phyloP scores from a whole-genome alignment of 2,113 vertebrate species.

The Solea solea region DNA sequence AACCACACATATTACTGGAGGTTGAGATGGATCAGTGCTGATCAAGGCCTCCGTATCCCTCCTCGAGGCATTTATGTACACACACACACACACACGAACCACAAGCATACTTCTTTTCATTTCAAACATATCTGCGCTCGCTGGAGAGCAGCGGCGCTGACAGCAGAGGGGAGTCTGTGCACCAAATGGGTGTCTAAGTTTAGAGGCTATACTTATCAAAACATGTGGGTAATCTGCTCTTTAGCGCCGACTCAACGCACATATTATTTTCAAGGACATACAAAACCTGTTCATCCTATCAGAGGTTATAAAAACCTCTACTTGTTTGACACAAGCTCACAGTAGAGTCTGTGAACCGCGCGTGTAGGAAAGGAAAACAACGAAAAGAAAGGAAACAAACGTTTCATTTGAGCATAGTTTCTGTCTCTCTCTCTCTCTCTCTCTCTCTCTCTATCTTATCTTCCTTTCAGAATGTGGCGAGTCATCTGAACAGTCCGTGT shows the following conservation, averaged over 20 bases:
- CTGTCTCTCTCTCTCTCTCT: not conserved
- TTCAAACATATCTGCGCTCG: slow-evolving; percentile 48
- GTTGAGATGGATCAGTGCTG: slow-evolving; percentile 61
- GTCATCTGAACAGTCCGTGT: slow-evolving; percentile 6
- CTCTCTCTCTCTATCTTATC: slow-evolving; percentile 48
- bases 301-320: no score
- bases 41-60: slow-evolving; percentile 59
- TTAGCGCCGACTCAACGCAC: slow-evolving; percentile 20
- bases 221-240: slow-evolving; percentile 26
- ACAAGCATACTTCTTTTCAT: slow-evolving; percentile 48
- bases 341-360: not conserved
- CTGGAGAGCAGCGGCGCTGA: slow-evolving; percentile 44
- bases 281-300: not conserved
- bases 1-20: slow-evolving; percentile 64
- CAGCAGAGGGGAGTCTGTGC: slow-evolving; percentile 36
- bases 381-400: slow-evolving; percentile 3
- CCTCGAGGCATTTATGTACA: slow-evolving; percentile 47
- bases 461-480: slow-evolving; percentile 23
- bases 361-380: not conserved
- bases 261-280: slow-evolving; percentile 5
- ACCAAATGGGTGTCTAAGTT: slow-evolving; percentile 48
- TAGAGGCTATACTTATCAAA: slow-evolving; percentile 41
- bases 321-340: slow-evolving; percentile 2
- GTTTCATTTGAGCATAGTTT: slow-evolving; percentile 3
- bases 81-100: slow-evolving; percentile 11